Base-by-base conservation (phyloP, 2,888 invertebrate genomes). In the Autographa pulchrina region DNA sequence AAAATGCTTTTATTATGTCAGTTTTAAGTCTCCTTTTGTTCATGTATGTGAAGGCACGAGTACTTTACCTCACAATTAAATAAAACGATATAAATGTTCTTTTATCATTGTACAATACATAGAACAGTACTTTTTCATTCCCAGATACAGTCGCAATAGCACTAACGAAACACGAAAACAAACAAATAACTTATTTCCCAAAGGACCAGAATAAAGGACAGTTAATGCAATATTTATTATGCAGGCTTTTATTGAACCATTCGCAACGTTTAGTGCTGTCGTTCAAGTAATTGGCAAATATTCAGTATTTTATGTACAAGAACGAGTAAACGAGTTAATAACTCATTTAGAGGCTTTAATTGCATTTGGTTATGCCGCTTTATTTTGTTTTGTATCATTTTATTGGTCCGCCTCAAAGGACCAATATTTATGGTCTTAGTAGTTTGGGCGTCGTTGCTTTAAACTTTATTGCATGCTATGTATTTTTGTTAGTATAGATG, bases 161-260 rank as follows among this genome's bases (percentile, higher is more conserved):
- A 13, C 54, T 25, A 18, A 56, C n/a, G 14, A 41, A 48, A 58
- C 54, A 62, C 60, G 62, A 67, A 68, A 70, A 80, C 64, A 70
- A 70, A 60, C 18, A 14, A 65, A 54, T 54, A 60, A 14, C 16
- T 48, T 5, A 16, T 67, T 48, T 48, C 65, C 25, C n/a, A 13
- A 62, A 74, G 66, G 60, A 64, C 66, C 31, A 18, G 35, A 43
- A 78, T 59, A 77, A 71, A 41, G 31, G 41, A 68, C 61, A 70
- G 64, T 68, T 68, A 77, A 70, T 77, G 64, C 65, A 77, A 62
- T 82, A 82, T 80, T 81, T 80, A 78, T 77, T 74, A 54, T 72
- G 62, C 56, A 65, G 43, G 35, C 9, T 77, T 81, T 77, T 74
- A 81, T 80, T 70, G 62, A 31, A 32, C 41, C 58, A n/a, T 77